These are phyloP conservation scores for Rhabdornis inornatus DNA, from an alignment of 2,113 vertebrate species.

Conservation along the genomic window DNA sequence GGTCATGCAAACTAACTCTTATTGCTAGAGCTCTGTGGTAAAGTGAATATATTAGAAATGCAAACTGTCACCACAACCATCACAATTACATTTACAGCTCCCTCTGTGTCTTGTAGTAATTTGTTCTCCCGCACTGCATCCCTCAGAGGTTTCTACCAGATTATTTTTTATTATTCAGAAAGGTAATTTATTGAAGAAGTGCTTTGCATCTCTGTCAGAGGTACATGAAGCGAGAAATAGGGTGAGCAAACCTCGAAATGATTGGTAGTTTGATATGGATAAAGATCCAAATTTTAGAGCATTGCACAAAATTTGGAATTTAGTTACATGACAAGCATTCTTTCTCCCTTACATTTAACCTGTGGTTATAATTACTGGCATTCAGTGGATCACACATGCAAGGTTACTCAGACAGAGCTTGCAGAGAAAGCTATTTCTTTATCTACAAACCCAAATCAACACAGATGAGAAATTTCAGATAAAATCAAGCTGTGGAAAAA, in stretches of 20 bases:
- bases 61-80: conserved; percentile 51
- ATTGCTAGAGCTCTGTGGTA: not conserved
- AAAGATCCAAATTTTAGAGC: conserved; percentile 10
- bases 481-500: not conserved
- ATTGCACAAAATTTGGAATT: not conserved
- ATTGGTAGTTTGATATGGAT: conserved; percentile 15
- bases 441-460: not conserved
- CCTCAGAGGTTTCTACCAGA: conserved; percentile 42
- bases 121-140: conserved; percentile 8
- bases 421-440: not conserved
- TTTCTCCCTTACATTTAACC: not conserved
- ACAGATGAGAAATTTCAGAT: not conserved
- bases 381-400: not conserved
- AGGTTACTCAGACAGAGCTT: not conserved
- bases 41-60: conserved; percentile 35
- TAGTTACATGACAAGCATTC: not conserved
- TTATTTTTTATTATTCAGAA: conserved; percentile 58
- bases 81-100: conserved; percentile 59
- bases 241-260: not conserved
- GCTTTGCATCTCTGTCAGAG: conserved; percentile 40
- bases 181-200: conserved; percentile 56
- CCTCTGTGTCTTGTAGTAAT: conserved; percentile 57
- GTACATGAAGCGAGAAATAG: conserved; percentile 1
- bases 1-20: conserved; percentile 6
- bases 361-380: not conserved